Evolutionary conservation across 1,140 invertebrate genomes (phyloP).

Genomic region (Drosophila kikkawai): DNA sequence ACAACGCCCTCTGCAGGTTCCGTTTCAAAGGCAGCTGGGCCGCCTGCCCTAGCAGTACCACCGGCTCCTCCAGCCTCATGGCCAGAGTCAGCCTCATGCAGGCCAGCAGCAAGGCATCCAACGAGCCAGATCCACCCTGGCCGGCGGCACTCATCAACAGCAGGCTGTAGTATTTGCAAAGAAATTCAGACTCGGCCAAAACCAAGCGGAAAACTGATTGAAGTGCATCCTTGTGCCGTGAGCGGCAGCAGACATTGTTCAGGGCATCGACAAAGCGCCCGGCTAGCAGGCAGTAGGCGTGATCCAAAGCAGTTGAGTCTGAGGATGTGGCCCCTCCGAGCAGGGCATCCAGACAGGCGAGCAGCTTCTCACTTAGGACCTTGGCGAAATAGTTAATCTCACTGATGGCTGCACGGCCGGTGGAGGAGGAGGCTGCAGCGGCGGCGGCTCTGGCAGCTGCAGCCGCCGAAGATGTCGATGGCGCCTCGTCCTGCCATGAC

Average conservation of each 20-base stretch:
- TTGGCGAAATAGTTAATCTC: slow-evolving; percentile 85
- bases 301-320: slow-evolving; percentile 9
- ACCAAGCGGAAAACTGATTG: slow-evolving; percentile 82
- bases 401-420: slow-evolving; percentile 53
- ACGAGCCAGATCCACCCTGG: slow-evolving; percentile 28
- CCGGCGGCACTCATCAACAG: slow-evolving; percentile 65
- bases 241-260: slow-evolving; percentile 77
- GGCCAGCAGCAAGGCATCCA: slow-evolving; percentile 63
- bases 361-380: slow-evolving; percentile 79
- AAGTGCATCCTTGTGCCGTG: slow-evolving; percentile 76
- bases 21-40: slow-evolving; percentile 60
- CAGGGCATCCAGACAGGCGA: slow-evolving; percentile 62
- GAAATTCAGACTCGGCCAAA: slow-evolving; percentile 78
- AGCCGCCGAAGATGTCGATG: slow-evolving; percentile 79
- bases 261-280: slow-evolving; percentile 76
- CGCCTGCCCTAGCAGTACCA: slow-evolving; percentile 61
- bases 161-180: slow-evolving; percentile 81
- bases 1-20: slow-evolving; percentile 59
- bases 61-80: slow-evolving; percentile 74
- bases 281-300: slow-evolving; percentile 69
- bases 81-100: slow-evolving; percentile 65
- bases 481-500: slow-evolving; percentile 67
- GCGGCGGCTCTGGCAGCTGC: slow-evolving; percentile 68
- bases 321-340: slow-evolving; percentile 17
- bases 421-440: slow-evolving; percentile 14